Base-by-base conservation (phyloP, 2,888 invertebrate species). In the Drosophila mettleri region DNA sequence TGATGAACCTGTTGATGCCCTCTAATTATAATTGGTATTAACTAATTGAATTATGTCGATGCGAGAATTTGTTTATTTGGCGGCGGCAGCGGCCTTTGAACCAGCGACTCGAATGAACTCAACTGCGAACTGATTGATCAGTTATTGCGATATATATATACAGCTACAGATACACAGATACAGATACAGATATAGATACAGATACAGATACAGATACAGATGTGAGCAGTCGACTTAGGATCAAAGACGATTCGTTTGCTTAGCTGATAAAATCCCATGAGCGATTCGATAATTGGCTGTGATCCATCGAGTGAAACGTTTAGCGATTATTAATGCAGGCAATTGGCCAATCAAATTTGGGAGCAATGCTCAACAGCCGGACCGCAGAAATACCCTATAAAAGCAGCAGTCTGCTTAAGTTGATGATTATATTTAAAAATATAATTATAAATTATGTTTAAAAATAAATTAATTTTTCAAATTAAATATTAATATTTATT, bases 41-140 rank as follows among this genome's bases (percentile, higher is more conserved):
- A 61, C 74, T 24, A 67, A 71, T 71, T 69, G 68, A 70, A 52
- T 61, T 59, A 69, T 79, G 48, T 27, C 43, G 29, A 18, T 31
- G 12, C 14, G 70, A 74, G 75, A 74, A 61, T 79, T 74, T 84
- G 74, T 80, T 78, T 67, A 64, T 46, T 22, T 20, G 29, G 9
- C 27, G 10, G 14, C 29, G 39, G n/a, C 78, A 69, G 78, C 61
- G 29, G 29, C 63, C 83, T 87, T 88, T 88, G 89, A 87, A 77
- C 71, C 64, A 7, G n/a, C 36, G 33, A 34, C 77, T 69, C 78
- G 63, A 84, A 78, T 73, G 84, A 74, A 65, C 66, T 71, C 55
- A 66, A 69, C 80, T 86, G 88, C 27, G 78, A 88, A 71, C 62
- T 80, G 84, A 86, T 48, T 61, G 45, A 79, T 75, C 69, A 29